These are phyloP conservation scores for Crypturellus tataupa DNA, from an alignment of 2,797 vertebrate species.

Conservation along the genomic window DNA sequence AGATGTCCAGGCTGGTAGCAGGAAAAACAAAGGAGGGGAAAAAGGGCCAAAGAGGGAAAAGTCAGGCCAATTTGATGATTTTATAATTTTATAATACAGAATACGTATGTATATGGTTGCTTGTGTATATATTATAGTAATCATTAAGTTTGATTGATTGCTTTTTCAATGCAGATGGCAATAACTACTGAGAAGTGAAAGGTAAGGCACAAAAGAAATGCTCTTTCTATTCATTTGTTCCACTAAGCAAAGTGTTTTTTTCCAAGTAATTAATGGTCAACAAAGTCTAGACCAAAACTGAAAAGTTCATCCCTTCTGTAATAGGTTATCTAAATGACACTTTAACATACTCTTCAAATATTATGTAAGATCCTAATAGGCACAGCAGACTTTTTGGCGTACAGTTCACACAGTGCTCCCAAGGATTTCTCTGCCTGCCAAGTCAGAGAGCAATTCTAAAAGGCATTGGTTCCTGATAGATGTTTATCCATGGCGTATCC, in stretches of 20 bases:
- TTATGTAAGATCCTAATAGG: not conserved
- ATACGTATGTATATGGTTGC: not conserved
- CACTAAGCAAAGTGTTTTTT: not conserved
- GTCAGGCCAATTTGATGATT: not conserved
- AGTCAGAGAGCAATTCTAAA: conserved; percentile 8
- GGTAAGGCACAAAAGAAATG: not conserved
- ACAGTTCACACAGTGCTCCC: not conserved
- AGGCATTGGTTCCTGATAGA: conserved; percentile 54
- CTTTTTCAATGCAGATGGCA: not conserved
- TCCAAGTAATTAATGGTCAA: not conserved
- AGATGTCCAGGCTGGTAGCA: not conserved
- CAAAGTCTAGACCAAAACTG: not conserved
- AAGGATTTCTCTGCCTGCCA: conserved; percentile 14
- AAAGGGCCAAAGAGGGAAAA: not conserved
- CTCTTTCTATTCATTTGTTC: not conserved
- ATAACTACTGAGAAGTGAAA: not conserved
- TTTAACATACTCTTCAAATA: not conserved
- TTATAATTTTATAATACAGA: not conserved
- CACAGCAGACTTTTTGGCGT: not conserved
- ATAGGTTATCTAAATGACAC: not conserved
- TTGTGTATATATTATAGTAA: not conserved
- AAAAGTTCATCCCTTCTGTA: not conserved
- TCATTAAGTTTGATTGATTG: not conserved
- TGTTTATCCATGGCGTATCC: conserved; percentile 31
- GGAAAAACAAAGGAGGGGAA: not conserved